Evolutionary conservation across 2,797 vertebrate species (phyloP).

Genomic region (Liasis olivaceus): DNA sequence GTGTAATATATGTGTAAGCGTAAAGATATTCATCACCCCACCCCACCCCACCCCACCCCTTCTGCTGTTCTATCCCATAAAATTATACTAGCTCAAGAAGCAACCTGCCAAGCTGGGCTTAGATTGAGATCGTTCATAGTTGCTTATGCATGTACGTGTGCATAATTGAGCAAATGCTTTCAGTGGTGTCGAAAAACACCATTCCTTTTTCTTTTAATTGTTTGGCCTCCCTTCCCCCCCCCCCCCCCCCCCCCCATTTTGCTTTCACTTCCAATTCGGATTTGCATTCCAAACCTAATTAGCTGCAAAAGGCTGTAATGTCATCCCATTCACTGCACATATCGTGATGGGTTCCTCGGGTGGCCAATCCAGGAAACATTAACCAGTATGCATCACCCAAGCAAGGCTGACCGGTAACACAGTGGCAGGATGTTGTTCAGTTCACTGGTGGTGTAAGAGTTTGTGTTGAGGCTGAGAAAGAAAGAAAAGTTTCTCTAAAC

Average conservation of each 20-base stretch:
- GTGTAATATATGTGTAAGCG: neutral
- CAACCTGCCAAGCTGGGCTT: neutral
- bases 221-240: neutral
- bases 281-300: neutral
- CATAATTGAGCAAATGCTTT: neutral
- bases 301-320: neutral
- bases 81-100: neutral
- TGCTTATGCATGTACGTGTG: neutral
- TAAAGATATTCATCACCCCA: neutral
- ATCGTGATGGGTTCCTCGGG: neutral
- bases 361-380: neutral
- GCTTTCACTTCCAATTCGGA: neutral
- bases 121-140: too few species aligned
- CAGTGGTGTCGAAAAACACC: neutral
- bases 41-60: neutral
- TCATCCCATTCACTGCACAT: neutral
- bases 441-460: too few species aligned
- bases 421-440: neutral
- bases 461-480: too few species aligned
- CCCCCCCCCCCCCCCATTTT: too few species aligned
- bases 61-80: neutral
- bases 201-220: neutral
- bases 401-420: too few species aligned
- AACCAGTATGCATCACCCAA: neutral
- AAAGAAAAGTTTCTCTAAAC: too few species aligned